Conservation (phyloP, 2,113 vertebrate species). For the Capreolus pygargus region DNA sequence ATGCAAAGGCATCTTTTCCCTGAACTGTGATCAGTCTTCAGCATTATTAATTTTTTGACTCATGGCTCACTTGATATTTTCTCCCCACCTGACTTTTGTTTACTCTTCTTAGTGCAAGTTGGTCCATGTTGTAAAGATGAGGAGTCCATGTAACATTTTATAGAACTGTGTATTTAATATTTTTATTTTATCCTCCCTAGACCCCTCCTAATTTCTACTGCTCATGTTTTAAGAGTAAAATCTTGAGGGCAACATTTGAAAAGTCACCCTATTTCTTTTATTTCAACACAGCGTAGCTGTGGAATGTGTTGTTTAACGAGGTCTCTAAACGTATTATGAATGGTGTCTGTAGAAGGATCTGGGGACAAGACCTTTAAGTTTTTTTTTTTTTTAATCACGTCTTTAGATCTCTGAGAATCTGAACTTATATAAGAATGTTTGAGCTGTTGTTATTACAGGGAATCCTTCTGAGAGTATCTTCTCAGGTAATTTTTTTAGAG, state of each 20-base stretch:
- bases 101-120: background rate
- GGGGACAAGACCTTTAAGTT: slow-evolving; percentile 78
- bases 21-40: background rate
- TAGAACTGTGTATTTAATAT: background rate
- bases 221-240: slow-evolving; percentile 49
- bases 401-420: slow-evolving; percentile 79
- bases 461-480: slow-evolving; percentile 81
- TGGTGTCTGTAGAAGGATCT: slow-evolving; percentile 76
- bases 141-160: background rate
- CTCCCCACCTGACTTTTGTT: background rate
- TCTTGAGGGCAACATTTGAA: slow-evolving; percentile 69
- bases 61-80: background rate
- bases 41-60: background rate
- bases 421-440: slow-evolving; percentile 79
- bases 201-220: background rate
- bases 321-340: slow-evolving; percentile 77
- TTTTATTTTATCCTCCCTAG: background rate
- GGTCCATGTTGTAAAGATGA: background rate
- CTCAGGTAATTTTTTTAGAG: slow-evolving; percentile 53
- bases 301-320: slow-evolving; percentile 71
- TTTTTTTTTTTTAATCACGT: slow-evolving; percentile 79
- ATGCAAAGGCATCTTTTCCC: background rate
- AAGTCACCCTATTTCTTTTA: slow-evolving; percentile 70
- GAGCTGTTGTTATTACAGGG: slow-evolving; percentile 78
- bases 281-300: slow-evolving; percentile 66